Conservation (phyloP, 2,888 invertebrate species). For the Andricus curvator region DNA sequence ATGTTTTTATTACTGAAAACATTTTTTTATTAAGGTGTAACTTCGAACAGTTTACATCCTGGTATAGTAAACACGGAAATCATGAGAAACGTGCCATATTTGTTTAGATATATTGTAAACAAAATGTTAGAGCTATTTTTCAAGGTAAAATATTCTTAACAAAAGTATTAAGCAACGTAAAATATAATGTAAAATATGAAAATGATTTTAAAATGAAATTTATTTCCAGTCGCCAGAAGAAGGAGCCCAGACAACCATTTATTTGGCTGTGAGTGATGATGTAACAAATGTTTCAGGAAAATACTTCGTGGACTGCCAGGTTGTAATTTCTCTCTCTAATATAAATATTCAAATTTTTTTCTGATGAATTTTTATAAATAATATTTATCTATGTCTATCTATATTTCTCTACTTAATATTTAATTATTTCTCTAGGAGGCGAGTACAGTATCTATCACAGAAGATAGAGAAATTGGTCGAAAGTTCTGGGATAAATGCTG, state of each 20-base stretch:
- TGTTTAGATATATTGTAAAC: constrained; percentile 85
- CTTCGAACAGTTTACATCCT: constrained; percentile 92
- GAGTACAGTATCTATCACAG: background rate
- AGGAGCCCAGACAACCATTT: constrained; percentile 90
- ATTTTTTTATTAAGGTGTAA: constrained; percentile 78
- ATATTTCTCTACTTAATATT: background rate
- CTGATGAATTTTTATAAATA: too few species aligned
- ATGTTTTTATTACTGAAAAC: background rate
- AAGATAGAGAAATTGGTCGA: background rate
- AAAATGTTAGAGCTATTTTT: constrained; percentile 86
- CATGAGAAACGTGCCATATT: constrained; percentile 89
- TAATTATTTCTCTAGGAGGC: background rate
- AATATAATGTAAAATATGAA: background rate
- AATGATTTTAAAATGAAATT: too few species aligned
- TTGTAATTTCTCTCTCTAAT: constrained; percentile 55
- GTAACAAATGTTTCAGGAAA: constrained; percentile 85
- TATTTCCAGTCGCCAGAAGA: constrained; percentile 83
- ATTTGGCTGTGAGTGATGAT: constrained; percentile 88
- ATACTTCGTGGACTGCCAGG: constrained; percentile 89
- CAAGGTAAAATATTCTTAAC: constrained; percentile 68
- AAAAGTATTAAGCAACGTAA: background rate
- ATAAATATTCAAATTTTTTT: too few species aligned
- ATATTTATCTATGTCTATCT: too few species aligned
- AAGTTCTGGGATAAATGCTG: constrained; percentile 25
- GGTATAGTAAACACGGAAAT: constrained; percentile 92